Percentiles rank a stretch among this genome's conserved stretches.
These are phyloP conservation scores for Tricholaema leucomelas DNA, from an alignment of 2,113 vertebrate species.

Conservation along the genomic window DNA sequence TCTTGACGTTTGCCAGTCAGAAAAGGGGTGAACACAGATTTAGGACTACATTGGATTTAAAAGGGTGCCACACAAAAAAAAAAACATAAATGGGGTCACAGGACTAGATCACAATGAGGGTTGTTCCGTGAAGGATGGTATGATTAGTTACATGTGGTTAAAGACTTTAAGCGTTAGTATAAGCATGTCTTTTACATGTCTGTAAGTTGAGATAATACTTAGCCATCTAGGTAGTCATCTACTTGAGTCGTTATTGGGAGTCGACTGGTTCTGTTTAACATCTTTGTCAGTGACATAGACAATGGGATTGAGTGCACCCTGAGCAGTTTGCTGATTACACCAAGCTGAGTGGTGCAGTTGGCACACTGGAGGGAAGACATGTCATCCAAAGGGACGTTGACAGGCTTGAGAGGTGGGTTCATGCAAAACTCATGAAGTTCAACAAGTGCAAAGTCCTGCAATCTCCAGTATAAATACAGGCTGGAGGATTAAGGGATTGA, in stretches of 20 bases:
- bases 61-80: not conserved
- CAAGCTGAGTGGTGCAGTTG: not conserved
- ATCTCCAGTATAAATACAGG: not conserved
- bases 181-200: not conserved
- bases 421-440: not conserved
- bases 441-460: not conserved
- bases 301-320: not conserved
- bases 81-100: not conserved
- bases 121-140: not conserved
- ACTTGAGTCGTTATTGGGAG: not conserved
- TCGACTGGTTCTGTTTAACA: not conserved
- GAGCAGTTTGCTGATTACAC: not conserved
- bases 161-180: not conserved
- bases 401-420: not conserved
- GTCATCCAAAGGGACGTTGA: not conserved
- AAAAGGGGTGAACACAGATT: not conserved
- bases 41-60: not conserved
- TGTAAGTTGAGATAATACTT: not conserved
- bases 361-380: not conserved
- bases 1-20: not conserved
- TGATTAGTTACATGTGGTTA: not conserved
- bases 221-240: not conserved
- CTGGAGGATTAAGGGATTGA: not conserved
- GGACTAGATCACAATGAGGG: not conserved
- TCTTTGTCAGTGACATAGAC: not conserved